Evolutionary conservation across 2,113 vertebrate species (phyloP).

Genomic region (Prolemur simus): DNA sequence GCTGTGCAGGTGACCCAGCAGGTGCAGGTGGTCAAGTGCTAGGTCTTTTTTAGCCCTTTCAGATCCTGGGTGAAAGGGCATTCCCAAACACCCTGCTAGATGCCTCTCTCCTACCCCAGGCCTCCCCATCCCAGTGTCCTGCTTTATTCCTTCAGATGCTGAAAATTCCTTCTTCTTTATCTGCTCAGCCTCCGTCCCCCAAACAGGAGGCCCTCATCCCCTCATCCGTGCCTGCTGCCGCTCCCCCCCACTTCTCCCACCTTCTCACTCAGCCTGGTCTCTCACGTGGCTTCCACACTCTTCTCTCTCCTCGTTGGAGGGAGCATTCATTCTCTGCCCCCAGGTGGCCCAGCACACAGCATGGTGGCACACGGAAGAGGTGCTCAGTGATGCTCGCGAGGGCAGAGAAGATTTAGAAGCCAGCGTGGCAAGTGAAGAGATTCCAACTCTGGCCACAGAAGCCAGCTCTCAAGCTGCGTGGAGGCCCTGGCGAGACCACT

Average conservation of each 20-base stretch:
- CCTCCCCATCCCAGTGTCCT: neutral
- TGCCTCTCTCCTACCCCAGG: neutral
- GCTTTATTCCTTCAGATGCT: neutral
- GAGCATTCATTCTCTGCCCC: neutral
- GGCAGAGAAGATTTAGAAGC: neutral
- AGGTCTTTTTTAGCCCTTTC: neutral
- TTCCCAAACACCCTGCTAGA: neutral
- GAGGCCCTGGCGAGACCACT: neutral
- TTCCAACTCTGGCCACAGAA: neutral
- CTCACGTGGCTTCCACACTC: fast-evolving
- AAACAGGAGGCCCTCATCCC: neutral
- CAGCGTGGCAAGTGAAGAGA: neutral
- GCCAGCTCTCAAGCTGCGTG: neutral
- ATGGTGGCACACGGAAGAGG: neutral
- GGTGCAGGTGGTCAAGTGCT: neutral
- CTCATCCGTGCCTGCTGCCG: neutral
- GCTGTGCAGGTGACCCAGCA: neutral
- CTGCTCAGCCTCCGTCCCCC: neutral
- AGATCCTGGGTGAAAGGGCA: neutral
- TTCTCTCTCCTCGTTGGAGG: no score
- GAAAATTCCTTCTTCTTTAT: neutral
- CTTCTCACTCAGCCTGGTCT: neutral
- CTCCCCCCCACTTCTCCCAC: neutral
- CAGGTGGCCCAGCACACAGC: fast-evolving
- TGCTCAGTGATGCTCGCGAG: neutral